A percentile compares a stretch with the other conserved stretches of the same genome.
Evolutionary conservation across 2,113 vertebrate species (phyloP).

Genomic region (Pachyramphus minor): DNA sequence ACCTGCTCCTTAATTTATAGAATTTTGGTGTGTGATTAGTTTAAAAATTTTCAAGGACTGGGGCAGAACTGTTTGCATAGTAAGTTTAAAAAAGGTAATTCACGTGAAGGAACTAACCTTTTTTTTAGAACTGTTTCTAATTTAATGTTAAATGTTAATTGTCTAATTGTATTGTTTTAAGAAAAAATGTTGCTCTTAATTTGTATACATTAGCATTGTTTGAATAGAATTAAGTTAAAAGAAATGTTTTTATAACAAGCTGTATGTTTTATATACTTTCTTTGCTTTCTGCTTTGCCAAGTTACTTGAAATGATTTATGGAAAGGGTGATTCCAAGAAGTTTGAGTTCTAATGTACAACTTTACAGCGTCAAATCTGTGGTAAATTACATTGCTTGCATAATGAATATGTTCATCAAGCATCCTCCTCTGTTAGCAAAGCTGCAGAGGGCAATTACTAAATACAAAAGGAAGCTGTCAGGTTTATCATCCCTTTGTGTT

Average conservation of each 20-base stretch:
- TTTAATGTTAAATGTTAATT: background rate
- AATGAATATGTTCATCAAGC: background rate
- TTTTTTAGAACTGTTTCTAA: background rate
- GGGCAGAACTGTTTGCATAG: background rate
- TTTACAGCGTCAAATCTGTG: conserved; percentile 17
- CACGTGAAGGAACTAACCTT: background rate
- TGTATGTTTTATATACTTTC: background rate
- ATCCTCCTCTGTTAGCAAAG: background rate
- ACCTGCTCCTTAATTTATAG: background rate
- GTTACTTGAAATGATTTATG: conserved; percentile 32
- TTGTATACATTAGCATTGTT: background rate
- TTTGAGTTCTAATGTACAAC: conserved; percentile 30
- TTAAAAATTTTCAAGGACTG: background rate
- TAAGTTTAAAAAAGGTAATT: background rate
- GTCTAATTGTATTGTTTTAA: background rate
- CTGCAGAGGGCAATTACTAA: background rate
- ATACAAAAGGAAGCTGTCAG: background rate
- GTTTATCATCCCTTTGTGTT: background rate
- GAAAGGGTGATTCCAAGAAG: background rate
- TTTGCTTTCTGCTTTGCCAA: background rate
- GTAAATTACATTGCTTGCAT: background rate
- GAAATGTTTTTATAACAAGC: background rate
- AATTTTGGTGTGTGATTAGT: background rate
- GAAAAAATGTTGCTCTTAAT: background rate
- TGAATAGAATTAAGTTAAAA: conserved; percentile 27